Conservation (phyloP, 2,888 invertebrate genomes). For the Polylopha cassiicola region DNA sequence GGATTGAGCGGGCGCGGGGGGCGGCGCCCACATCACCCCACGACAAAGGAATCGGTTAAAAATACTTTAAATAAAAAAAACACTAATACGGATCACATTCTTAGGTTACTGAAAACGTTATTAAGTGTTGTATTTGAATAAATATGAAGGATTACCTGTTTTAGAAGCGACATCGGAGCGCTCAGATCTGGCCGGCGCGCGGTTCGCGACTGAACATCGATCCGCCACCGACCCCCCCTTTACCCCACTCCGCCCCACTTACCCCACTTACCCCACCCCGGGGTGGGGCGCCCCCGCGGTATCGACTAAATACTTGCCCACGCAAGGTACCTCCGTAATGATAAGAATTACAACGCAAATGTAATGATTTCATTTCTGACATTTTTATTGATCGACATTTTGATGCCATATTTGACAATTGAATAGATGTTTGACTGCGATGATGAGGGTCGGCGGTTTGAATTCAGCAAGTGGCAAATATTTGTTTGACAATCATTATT, state of each 20-base stretch:
- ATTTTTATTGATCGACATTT: too few species aligned
- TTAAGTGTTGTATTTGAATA: neutral
- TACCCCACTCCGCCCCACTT: constrained; percentile 31
- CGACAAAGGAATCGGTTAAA: neutral
- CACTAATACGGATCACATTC: neutral
- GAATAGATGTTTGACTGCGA: too few species aligned
- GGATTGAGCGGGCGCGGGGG: constrained; percentile 2
- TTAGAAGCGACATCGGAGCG: constrained; percentile 5
- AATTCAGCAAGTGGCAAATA: too few species aligned
- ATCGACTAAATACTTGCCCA: constrained; percentile 21
- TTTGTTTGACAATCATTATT: too few species aligned
- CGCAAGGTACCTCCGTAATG: too few species aligned
- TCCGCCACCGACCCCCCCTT: constrained; percentile 19
- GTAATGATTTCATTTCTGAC: too few species aligned
- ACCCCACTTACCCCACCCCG: constrained; percentile 25
- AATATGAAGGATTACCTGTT: constrained; percentile 10
- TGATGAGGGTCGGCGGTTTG: too few species aligned
- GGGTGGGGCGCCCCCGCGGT: constrained; percentile 2
- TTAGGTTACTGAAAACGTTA: neutral
- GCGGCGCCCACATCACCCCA: neutral
- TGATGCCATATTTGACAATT: too few species aligned
- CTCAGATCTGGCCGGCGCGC: constrained; percentile 20
- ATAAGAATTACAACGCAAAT: too few species aligned
- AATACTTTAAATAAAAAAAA: constrained; percentile 1
- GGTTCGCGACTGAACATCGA: constrained; percentile 22